phyloP scores from a whole-genome alignment of 2,797 vertebrate species.

The Propithecus perrieri region DNA sequence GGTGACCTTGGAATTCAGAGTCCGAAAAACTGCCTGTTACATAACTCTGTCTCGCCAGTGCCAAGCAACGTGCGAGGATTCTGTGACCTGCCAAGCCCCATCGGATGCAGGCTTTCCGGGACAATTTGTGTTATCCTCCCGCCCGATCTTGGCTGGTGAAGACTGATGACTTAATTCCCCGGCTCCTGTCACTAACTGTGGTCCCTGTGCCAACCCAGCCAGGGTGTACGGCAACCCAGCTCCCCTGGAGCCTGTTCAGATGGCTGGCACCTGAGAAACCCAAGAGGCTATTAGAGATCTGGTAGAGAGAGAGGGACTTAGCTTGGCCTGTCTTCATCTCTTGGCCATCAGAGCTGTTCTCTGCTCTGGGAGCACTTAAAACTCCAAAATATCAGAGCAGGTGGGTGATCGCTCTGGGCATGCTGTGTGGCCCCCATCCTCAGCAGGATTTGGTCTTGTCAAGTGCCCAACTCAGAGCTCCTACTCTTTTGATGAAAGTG shows the following conservation, averaged over 20 bases:
- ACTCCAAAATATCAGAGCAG: neutral
- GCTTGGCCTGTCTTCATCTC: slow-evolving; percentile 37
- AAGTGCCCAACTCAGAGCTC: neutral
- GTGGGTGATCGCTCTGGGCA: neutral
- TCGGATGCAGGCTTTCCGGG: slow-evolving; percentile 45
- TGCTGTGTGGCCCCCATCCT: accelerated
- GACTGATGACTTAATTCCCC: slow-evolving; percentile 69
- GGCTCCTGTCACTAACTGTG: slow-evolving; percentile 6
- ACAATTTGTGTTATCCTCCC: slow-evolving; percentile 11
- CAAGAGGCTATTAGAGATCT: neutral
- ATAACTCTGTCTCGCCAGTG: slow-evolving; percentile 21
- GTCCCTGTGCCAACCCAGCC: slow-evolving; percentile 40
- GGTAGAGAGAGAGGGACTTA: neutral
- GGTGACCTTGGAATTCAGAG: neutral
- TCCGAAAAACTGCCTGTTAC: slow-evolving; percentile 53
- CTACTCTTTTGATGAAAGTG: neutral
- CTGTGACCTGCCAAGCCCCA: neutral
- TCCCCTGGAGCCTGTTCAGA: slow-evolving; percentile 64
- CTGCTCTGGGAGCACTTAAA: neutral
- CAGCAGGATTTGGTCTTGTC: neutral
- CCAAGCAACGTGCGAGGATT: slow-evolving; percentile 51
- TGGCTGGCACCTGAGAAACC: slow-evolving; percentile 17
- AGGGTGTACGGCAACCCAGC: slow-evolving; percentile 4
- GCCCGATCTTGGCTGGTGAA: slow-evolving; percentile 58
- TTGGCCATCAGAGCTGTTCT: neutral